These are phyloP conservation scores for Sarcophaga rosellei DNA, from an alignment of 2,888 invertebrate genomes.

Conservation along the genomic window DNA sequence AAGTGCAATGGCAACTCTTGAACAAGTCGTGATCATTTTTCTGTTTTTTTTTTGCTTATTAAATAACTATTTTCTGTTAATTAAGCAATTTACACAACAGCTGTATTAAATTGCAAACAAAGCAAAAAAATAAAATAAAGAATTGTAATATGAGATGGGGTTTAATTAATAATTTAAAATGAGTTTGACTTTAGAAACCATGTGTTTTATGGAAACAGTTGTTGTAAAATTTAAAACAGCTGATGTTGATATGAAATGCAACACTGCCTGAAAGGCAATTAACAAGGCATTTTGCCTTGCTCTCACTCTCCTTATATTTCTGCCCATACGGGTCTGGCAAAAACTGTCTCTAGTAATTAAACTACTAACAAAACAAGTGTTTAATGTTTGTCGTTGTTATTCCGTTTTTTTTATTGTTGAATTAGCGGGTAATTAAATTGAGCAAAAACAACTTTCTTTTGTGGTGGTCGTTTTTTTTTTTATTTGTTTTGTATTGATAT, in stretches of 20 bases:
- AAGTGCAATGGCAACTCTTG: slow-evolving; percentile 14
- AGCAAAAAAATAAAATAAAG: background rate
- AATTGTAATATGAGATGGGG: background rate
- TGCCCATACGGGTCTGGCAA: too few relatives aligned
- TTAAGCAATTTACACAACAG: slow-evolving; percentile 42
- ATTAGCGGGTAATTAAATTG: background rate
- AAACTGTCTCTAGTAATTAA: too few relatives aligned
- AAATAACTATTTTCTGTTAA: slow-evolving; percentile 40
- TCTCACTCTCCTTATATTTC: too few relatives aligned
- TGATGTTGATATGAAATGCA: slow-evolving; percentile 26
- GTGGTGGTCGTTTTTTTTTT: background rate
- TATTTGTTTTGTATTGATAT: slow-evolving; percentile 26
- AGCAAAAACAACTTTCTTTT: slow-evolving; percentile 20
- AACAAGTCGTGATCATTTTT: background rate
- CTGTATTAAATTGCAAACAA: slow-evolving; percentile 26
- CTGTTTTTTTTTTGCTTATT: slow-evolving; percentile 12
- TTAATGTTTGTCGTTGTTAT: slow-evolving; percentile 10
- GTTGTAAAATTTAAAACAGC: slow-evolving; percentile 30
- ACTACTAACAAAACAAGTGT: slow-evolving; percentile 14
- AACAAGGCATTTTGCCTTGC: too few relatives aligned
- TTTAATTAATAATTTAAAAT: background rate
- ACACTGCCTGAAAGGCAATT: slow-evolving; percentile 6
- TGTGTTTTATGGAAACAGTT: background rate
- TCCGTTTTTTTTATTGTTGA: too few relatives aligned
- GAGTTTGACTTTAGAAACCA: background rate